phyloP scores from a whole-genome alignment of 2,113 vertebrate species.

The Pollachius pollachius region DNA sequence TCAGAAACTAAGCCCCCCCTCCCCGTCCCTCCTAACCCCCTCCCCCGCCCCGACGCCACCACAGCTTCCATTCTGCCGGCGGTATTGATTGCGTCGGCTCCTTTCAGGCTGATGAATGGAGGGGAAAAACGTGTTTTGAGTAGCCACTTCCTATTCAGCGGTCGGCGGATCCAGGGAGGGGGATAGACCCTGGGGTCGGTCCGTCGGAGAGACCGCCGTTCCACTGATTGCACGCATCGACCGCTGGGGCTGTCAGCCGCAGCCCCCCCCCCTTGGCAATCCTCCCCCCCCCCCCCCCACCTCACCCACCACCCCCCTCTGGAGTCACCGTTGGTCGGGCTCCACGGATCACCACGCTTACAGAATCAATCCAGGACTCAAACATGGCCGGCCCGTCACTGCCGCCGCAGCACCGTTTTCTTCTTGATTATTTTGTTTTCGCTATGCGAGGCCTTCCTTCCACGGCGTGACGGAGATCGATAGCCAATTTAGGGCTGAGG shows the following conservation, averaged over 20 bases:
- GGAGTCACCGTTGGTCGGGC: too few relatives aligned
- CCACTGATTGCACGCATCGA: conserved; percentile 53
- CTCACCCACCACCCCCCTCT: conserved; percentile 25
- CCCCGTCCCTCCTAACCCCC: neutral
- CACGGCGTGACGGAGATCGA: conserved; percentile 74
- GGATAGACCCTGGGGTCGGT: conserved; percentile 13
- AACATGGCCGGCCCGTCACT: conserved; percentile 49
- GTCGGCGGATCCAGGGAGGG: neutral
- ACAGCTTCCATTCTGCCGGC: conserved; percentile 27
- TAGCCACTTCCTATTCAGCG: conserved; percentile 14
- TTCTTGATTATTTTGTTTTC: conserved; percentile 26
- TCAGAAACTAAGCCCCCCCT: neutral
- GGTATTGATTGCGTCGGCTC: conserved; percentile 10
- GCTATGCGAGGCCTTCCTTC: conserved; percentile 60
- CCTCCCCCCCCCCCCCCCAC: conserved; percentile 31
- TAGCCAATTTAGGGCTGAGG: conserved; percentile 74
- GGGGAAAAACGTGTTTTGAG: neutral
- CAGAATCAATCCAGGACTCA: conserved; percentile 69
- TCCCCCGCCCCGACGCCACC: conserved; percentile 23
- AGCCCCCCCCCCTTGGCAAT: conserved; percentile 42
- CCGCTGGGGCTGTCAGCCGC: conserved; percentile 9
- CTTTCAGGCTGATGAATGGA: conserved; percentile 20
- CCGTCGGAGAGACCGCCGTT: conserved; percentile 35
- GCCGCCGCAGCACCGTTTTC: conserved; percentile 33
- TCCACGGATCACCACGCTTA: conserved; percentile 34